Evolutionary conservation across 2,888 invertebrate genomes (phyloP), one percentile per base, ranked within the genome.

Genomic region (Drosophila lutescens): DNA sequence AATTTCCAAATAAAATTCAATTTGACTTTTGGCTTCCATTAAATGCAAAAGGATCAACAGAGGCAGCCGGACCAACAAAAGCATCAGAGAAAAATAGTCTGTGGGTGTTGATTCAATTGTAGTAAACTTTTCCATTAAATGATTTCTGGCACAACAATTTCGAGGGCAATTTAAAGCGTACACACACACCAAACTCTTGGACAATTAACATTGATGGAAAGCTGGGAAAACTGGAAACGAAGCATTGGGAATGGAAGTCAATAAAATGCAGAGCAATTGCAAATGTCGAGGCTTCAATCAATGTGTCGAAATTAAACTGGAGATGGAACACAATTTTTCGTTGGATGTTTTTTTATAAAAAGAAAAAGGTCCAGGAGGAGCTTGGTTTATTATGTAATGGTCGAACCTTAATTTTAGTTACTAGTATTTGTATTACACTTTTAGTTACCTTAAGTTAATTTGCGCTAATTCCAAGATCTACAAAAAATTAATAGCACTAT

Each of bases 161-260:
- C 69, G 51, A 67, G 68, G 26, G 70, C 74, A 77, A 79, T 86
- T 77, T 74, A 75, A 78, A 57, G 62, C 70, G 49, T 49, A 44
- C 43, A 41, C 26, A 23, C 20, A 49, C 30, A 38, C 43, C 34
- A 4, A 12, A 38, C 9, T 10, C 38, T 38, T 30, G 36, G 56
- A 72, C 84, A 86, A 83, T 83, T 83, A 83, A 79, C 84, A 55
- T 74, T 86, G 80, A 88, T 79, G 76, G 63, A 73, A 58, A 26
- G 54, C 72, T 43, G 38, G 36, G 20, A 40, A 51, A 43, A 36
- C 30, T 51, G 15, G 49, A 34, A 38, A 23, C 34, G 34, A 40
- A 43, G 38, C 51, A 9, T n/a, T 17, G 17, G 13, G 17, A 36
- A 56, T 54, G 54, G 44, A 43, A 49, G 56, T 59, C 66, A 65